Percentiles rank a stretch among this genome's conserved stretches.
Conservation (phyloP, 2,888 invertebrate species). For the Ecliptopera silaceata region DNA sequence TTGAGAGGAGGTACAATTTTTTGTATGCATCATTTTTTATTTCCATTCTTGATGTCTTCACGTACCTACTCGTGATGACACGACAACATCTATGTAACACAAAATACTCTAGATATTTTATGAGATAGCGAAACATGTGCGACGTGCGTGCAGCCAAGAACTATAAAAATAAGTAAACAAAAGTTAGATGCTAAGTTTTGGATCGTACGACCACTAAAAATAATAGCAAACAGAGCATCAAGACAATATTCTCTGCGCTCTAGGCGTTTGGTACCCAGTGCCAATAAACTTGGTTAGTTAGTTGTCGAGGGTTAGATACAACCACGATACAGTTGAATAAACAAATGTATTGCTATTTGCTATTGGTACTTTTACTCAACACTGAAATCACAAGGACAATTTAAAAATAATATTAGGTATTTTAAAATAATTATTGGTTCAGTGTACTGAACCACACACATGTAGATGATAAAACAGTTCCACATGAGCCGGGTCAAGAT, state of each 20-base stretch:
- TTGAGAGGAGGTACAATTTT: no score
- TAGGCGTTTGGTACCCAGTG: conserved; percentile 18
- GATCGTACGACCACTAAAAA: conserved; percentile 6
- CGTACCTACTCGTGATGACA: no score
- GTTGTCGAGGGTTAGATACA: conserved; percentile 5
- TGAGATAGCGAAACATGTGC: background rate
- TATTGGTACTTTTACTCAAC: conserved; percentile 11
- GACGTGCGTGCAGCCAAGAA: background rate
- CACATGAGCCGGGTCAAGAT: no score
- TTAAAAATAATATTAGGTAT: no score
- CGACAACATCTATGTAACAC: no score
- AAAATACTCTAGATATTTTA: no score
- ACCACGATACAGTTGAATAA: conserved; percentile 1
- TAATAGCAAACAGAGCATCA: conserved; percentile 12
- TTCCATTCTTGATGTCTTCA: no score
- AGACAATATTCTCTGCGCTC: conserved; percentile 23
- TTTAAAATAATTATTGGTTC: no score
- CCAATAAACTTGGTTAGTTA: conserved; percentile 24
- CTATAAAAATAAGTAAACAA: background rate
- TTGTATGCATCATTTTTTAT: no score
- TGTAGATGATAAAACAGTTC: no score
- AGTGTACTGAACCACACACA: no score
- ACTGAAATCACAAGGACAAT: no score
- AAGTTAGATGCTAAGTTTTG: conserved; percentile 1
- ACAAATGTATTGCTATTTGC: background rate